These are phyloP conservation scores for Balearica regulorum DNA, from an alignment of 2,797 vertebrate species.

Conservation along the genomic window DNA sequence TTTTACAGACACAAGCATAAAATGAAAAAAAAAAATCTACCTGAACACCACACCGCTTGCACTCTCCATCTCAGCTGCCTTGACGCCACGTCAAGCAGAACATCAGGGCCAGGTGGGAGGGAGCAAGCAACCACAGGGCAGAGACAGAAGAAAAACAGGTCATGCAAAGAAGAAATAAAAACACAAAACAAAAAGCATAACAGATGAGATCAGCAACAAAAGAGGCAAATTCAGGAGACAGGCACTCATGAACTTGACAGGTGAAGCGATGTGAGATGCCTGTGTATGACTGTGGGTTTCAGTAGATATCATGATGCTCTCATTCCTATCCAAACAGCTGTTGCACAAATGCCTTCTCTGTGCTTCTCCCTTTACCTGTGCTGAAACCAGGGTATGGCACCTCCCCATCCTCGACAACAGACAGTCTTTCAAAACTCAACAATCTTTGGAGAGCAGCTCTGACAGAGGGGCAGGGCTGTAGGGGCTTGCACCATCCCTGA, in stretches of 20 bases:
- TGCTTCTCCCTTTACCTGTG: neutral
- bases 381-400: neutral
- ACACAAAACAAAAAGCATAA: neutral
- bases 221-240: neutral
- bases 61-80: neutral
- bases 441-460: neutral
- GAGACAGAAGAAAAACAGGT: neutral
- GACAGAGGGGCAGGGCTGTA: neutral
- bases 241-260: neutral
- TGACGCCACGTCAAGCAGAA: neutral
- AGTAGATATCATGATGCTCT: neutral
- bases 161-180: neutral
- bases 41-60: neutral
- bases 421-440: neutral
- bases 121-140: neutral
- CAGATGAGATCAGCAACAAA: neutral
- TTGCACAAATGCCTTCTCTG: neutral
- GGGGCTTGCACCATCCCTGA: neutral
- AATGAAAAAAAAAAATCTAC: neutral
- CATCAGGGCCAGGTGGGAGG: neutral
- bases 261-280: accelerated
- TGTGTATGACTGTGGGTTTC: neutral
- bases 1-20: neutral
- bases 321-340: neutral
- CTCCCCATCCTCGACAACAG: neutral